Base-by-base conservation (phyloP, 2,888 invertebrate species). In the Teleogryllus oceanicus region DNA sequence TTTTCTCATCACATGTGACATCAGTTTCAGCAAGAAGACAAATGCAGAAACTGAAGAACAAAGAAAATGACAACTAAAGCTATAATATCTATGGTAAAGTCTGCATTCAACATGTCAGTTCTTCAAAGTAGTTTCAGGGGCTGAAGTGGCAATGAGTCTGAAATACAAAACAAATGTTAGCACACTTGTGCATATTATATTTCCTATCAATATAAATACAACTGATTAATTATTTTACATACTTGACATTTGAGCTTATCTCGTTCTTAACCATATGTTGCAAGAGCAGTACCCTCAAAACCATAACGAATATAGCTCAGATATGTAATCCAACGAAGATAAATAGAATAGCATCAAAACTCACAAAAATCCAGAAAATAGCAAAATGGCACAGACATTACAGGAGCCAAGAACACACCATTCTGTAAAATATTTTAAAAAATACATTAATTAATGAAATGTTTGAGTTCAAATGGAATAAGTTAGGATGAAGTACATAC, bases 351-450 rank as follows among this genome's bases (percentile, higher is more conserved):
- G 97, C 96, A 87, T 97, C 96, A 88, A 98, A 96, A 82, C 96
- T 97, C 74, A 98, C 97, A 88, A 98, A 98, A 98, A 98, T 11
- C 98, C 98, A 84, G 96, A 96, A 91, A 98, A 98, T 81, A 98
- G 89, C 80, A 98, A 90, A 98, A 96, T 62, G 98, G 98, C 77
- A 98, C 97, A 1, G 96, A 96, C 95, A 97, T 97, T 76, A 98
- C 96, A 0, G 98, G 98, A 11, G 97, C 98, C 84, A 98, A 89
- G 89, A 98, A 98, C 79, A 98, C 97, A 50, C 98, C 97, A 86
- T 97, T 97, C 92, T 97, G 89, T 21, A 86, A 85, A 81, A 79
- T 84, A 84, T 8, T 37, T 37, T 37, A 8, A 37, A 82, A 80
- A 81, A 75, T 78, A 75, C 75, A 75, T 74, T 74, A 74, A 75